Evolutionary conservation across 2,888 invertebrate species (phyloP).

Genomic region (Sisyra terminalis): DNA sequence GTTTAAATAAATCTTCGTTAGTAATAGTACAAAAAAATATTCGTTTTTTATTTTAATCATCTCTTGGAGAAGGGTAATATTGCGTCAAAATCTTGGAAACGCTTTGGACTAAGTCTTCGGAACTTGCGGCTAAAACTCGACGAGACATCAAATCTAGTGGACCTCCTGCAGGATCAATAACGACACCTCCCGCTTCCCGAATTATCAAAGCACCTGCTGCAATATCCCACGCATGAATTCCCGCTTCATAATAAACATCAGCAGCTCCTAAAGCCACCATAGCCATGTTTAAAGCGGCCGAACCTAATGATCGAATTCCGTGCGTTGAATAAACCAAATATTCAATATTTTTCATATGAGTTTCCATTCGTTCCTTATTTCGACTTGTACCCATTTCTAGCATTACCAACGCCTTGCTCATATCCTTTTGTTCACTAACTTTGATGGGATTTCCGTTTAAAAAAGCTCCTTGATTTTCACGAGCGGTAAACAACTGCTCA

Average conservation of each 20-base stretch:
- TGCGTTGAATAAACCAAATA: conserved; percentile 47
- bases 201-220: conserved; percentile 86
- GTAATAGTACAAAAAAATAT: too few species aligned
- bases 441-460: conserved; percentile 61
- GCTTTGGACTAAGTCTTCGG: conserved; percentile 52
- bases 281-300: conserved; percentile 87
- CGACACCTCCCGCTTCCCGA: conserved; percentile 83
- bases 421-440: conserved; percentile 50
- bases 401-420: conserved; percentile 54
- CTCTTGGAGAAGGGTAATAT: conserved; percentile 37
- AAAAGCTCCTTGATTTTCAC: conserved; percentile 74
- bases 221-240: conserved; percentile 89
- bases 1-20: too few species aligned
- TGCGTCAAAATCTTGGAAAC: conserved; percentile 45
- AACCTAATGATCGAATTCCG: conserved; percentile 64
- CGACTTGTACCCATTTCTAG: conserved; percentile 66
- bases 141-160: conserved; percentile 67
- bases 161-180: conserved; percentile 74
- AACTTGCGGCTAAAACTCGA: conserved; percentile 63
- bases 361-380: conserved; percentile 47
- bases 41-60: not conserved
- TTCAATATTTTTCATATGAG: conserved; percentile 50
- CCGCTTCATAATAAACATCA: conserved; percentile 82
- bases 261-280: conserved; percentile 81
- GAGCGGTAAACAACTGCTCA: conserved; percentile 75